phyloP scores from a whole-genome alignment of 2,888 invertebrate genomes.

The Dichetophora obliterata region DNA sequence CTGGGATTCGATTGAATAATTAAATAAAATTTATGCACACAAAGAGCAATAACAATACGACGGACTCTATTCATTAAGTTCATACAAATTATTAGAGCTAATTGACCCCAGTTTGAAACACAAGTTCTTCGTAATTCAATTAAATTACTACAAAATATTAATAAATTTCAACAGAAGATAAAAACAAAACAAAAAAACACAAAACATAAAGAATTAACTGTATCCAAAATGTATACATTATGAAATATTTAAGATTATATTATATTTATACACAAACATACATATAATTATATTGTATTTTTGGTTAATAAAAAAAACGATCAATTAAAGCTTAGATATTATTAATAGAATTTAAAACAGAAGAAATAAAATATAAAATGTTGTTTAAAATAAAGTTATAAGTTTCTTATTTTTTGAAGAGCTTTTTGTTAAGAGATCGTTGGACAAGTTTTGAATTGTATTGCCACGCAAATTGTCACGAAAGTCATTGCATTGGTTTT shows the following conservation, averaged over 20 bases:
- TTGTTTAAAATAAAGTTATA: conserved; percentile 28
- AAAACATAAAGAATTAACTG: conserved; percentile 35
- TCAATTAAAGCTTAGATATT: conserved; percentile 27
- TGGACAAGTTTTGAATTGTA: not conserved
- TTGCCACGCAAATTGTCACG: no score
- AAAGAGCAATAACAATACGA: no score
- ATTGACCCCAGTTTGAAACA: no score
- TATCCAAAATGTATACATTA: conserved; percentile 28
- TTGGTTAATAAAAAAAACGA: conserved; percentile 25
- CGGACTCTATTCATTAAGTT: not conserved
- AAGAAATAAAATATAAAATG: conserved; percentile 17
- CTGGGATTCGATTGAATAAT: no score
- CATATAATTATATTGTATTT: conserved; percentile 10
- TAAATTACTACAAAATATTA: not conserved
- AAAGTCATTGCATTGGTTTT: no score
- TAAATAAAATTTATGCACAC: no score
- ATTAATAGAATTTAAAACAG: conserved; percentile 20
- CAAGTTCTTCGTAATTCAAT: no score
- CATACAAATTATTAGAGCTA: not conserved
- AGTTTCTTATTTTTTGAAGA: not conserved
- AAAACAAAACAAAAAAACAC: conserved; percentile 36
- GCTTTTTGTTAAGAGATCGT: not conserved
- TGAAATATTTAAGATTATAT: conserved; percentile 28
- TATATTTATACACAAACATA: conserved; percentile 33
- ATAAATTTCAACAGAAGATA: not conserved